These are phyloP conservation scores for Leptopterna dolabrata DNA, from an alignment of 2,888 invertebrate species.

Conservation along the genomic window DNA sequence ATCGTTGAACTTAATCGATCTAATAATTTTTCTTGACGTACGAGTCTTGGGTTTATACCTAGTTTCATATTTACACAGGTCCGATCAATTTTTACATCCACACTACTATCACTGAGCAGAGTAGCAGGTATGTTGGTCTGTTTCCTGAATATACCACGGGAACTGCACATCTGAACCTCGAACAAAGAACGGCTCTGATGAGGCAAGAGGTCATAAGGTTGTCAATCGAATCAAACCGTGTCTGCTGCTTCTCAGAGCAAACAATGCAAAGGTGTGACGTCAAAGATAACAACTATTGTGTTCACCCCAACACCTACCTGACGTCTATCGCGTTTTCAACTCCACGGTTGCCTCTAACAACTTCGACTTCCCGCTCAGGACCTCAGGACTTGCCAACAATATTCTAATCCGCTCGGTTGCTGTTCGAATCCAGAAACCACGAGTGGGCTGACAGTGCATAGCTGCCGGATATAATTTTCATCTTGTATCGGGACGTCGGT, in stretches of 20 bases:
- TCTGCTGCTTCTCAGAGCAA: background rate
- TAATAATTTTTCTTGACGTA: no score
- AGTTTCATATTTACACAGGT: no score
- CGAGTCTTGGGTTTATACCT: no score
- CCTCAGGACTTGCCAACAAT: background rate
- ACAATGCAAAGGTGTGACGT: slow-evolving; percentile 12
- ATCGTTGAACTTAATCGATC: no score
- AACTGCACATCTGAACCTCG: no score
- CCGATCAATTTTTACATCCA: no score
- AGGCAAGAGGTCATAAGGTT: background rate
- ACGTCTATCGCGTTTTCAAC: background rate
- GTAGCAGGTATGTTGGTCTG: no score
- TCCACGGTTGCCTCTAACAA: background rate
- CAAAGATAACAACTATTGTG: background rate
- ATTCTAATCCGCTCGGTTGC: background rate
- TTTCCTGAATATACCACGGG: no score
- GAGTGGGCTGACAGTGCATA: background rate
- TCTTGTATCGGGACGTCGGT: background rate
- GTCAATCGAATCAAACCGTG: background rate
- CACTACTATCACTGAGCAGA: no score
- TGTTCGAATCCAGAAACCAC: background rate
- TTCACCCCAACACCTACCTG: background rate
- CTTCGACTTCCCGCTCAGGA: background rate
- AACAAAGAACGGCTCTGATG: background rate
- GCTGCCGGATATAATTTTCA: background rate